Base-by-base conservation (phyloP, 92 coral and sea anemone species). In the Meandrina meandrites region DNA sequence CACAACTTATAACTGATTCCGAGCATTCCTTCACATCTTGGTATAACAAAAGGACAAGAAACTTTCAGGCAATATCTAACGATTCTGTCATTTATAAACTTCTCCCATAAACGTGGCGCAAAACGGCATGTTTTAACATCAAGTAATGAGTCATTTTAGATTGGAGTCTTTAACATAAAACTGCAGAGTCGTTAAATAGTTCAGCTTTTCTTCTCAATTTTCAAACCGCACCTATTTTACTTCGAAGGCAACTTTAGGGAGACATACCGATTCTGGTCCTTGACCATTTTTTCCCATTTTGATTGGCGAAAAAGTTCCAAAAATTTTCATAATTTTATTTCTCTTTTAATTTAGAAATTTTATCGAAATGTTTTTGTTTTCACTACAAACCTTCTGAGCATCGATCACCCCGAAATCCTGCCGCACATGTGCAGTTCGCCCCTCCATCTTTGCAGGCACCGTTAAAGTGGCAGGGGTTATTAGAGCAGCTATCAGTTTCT, bases 1-100 rank as follows among this genome's bases (percentile, higher is more conserved):
- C 85, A 19, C 85, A 81, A 48, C n/a, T 45, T 6, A 81, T 74
- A 66, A 11, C 27, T 31, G 37, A 31, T 69, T 69, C 75, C 19
- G 85, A 22, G 30, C 85, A 81, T 50, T 81, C 85, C 18, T 81
- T 69, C 3, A 81, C 85, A 42, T 81, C 85, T 81, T 58, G n/a
- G 16, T 11, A 14, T 0, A 1, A 15, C 24, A 0, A 47, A 67
- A 42, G 27, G 15, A 5, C 15, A 57, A 62, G 17, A 34, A 57
- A 56, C 34, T 53, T 51, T 78, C 30, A 60, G 30, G 53, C 53
- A 7, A 12, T 48, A 17, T 48, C n/a, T 15, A 19, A 45, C 53
- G 51, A 27, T 12, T 27, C 16, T 10, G 35, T 66, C 32, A 64
- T 27, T n/a, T 1, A 64, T 10, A 8, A 64, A 9, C 60, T 5